Base-by-base conservation (phyloP, 2,113 vertebrate species). In the Stegastes partitus region DNA sequence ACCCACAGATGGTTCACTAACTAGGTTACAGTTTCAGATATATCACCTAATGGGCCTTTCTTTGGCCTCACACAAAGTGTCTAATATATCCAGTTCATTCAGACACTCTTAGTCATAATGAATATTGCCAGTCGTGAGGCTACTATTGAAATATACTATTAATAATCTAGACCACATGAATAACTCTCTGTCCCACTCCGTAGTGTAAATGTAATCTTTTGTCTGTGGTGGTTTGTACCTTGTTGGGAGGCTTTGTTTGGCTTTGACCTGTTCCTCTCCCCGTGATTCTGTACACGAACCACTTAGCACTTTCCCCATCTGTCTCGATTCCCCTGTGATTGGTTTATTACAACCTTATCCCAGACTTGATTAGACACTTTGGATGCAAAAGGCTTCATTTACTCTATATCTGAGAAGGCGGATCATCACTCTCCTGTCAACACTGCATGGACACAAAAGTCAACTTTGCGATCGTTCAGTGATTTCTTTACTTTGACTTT, bases 11-110 rank as follows among this genome's bases (percentile, higher is more conserved):
- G 78, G 70, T 63, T 80, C 2, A 6, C 86, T 88, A 89, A 91
- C 83, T 71, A 81, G 84, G 86, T 87, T 89, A 81, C 68, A 84
- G 82, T 82, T 88, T 75, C 79, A 72, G 77, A 88, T 79, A 88
- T 84, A 88, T 75, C 51, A 87, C 86, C 82, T 77, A 87, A 91
- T 90, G 86, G 84, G 80, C 78, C 78, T 87, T 78, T 74, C 47
- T 50, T 23, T 62, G 31, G 53, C 71, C 61, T 77, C 23, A 49
- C 34, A 74, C 67, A 74, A 53, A 76, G 42, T 55, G 50, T 70
- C 55, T 79, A 59, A 82, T 55, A 77, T 47, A 72, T 65, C 69
- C 61, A 74, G 72, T 55, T 71, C 62, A 79, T 86, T 85, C 50
- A 74, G 74, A 65, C 21, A 18, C 55, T 68, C 44, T 84, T 86